Conservation (phyloP, 2,888 invertebrate species). For the Xanthostigma xanthostigma region DNA sequence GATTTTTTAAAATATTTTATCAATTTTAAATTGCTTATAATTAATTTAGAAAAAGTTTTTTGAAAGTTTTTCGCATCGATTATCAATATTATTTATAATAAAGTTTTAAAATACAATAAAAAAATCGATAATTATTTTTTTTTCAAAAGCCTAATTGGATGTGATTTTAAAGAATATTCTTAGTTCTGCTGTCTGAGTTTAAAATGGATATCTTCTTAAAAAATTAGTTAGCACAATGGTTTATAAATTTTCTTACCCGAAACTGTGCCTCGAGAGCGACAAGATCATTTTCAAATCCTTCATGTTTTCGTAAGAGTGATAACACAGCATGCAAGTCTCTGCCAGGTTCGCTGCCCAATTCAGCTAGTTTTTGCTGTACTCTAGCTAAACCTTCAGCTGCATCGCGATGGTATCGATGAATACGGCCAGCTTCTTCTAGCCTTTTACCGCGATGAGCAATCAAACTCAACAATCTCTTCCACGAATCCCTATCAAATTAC, state of each 20-base stretch:
- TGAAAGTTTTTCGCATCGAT: no score
- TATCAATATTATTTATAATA: no score
- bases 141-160: no score
- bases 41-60: no score
- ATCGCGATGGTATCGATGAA: conserved; percentile 94
- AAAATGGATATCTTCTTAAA: no score
- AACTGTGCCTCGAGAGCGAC: conserved; percentile 84
- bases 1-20: no score
- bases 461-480: conserved; percentile 78
- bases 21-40: no score
- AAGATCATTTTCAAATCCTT: conserved; percentile 85
- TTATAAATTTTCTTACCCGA: conserved; percentile 32
- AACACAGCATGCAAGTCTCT: conserved; percentile 77
- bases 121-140: no score
- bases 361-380: conserved; percentile 79
- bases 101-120: no score
- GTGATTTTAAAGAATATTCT: no score
- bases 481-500: conserved; percentile 43
- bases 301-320: conserved; percentile 71
- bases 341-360: conserved; percentile 62
- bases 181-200: no score
- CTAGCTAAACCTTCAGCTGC: conserved; percentile 80
- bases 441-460: conserved; percentile 76
- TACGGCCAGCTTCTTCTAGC: conserved; percentile 87
- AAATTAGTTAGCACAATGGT: no score